These are phyloP conservation scores for Crotalus helleri DNA, from an alignment of 2,113 vertebrate species.

Conservation along the genomic window DNA sequence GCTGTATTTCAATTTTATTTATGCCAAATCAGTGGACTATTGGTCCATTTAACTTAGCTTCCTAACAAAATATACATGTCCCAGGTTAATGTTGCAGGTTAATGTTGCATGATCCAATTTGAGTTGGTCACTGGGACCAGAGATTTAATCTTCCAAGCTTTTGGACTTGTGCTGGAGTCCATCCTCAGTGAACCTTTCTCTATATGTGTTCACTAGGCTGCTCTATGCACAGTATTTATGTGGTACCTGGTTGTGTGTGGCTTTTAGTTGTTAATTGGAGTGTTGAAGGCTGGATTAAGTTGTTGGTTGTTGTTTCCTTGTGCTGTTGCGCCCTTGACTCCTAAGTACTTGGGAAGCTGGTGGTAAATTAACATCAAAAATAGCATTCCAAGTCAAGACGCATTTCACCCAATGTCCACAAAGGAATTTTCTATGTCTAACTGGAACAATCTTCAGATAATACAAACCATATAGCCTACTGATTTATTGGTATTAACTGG, in stretches of 20 bases:
- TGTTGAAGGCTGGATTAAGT: not conserved
- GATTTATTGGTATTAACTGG: not conserved
- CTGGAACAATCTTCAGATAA: conserved; percentile 27
- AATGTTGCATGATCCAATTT: not conserved
- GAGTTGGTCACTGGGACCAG: not conserved
- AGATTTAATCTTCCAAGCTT: not conserved
- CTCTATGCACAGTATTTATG: not conserved
- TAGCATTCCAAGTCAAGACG: not conserved
- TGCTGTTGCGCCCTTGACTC: not conserved
- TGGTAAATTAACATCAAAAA: not conserved
- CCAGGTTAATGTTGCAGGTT: not conserved
- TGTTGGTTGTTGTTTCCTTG: not conserved
- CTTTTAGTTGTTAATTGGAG: not conserved
- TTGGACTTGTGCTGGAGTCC: not conserved
- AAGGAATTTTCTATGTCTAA: not conserved
- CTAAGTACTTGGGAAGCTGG: not conserved
- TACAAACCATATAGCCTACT: not conserved
- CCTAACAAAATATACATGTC: not conserved
- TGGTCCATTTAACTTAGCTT: not conserved
- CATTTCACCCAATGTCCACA: not conserved
- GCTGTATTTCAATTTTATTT: not conserved
- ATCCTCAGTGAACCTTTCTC: not conserved
- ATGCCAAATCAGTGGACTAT: not conserved
- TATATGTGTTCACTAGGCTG: not conserved
- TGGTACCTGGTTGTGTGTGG: not conserved